phyloP scores from a whole-genome alignment of 2,888 invertebrate genomes.

The Hipparchia semele region DNA sequence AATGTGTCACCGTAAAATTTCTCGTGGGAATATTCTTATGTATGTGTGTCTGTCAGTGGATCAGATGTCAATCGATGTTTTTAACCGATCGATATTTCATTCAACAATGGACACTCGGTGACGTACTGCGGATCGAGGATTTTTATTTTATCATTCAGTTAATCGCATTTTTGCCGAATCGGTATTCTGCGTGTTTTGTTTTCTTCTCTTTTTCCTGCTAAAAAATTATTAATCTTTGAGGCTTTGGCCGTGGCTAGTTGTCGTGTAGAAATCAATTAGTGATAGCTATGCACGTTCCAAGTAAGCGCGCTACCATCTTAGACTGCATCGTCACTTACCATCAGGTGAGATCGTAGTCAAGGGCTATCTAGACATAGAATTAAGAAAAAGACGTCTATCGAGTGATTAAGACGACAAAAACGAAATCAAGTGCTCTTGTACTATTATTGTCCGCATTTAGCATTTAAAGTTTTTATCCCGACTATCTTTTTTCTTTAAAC shows the following conservation, averaged over 20 bases:
- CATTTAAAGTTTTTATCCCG: background rate
- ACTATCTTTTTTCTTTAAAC: background rate
- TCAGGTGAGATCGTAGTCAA: too few species aligned
- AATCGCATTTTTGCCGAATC: background rate
- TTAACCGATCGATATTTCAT: slow-evolving; percentile 10
- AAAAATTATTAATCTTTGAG: background rate
- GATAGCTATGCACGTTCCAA: too few species aligned
- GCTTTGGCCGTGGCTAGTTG: background rate
- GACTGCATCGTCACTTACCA: too few species aligned
- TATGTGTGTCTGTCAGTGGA: background rate
- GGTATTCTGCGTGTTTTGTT: background rate
- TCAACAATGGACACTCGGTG: slow-evolving; percentile 19
- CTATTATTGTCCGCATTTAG: slow-evolving; percentile 4
- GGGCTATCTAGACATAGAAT: too few species aligned
- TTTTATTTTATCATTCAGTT: background rate
- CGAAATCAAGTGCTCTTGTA: background rate
- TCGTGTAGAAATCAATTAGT: too few species aligned
- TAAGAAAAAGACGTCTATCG: too few species aligned
- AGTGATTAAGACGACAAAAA: too few species aligned
- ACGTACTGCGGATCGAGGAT: background rate
- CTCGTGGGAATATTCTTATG: slow-evolving; percentile 29
- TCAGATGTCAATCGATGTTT: slow-evolving; percentile 16
- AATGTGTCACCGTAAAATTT: slow-evolving; percentile 30
- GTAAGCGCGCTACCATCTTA: too few species aligned
- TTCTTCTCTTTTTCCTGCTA: background rate